Percentiles rank a stretch among this genome's conserved stretches.
Conservation (phyloP, 2,888 invertebrate genomes). For the Brassicogethes aeneus region DNA sequence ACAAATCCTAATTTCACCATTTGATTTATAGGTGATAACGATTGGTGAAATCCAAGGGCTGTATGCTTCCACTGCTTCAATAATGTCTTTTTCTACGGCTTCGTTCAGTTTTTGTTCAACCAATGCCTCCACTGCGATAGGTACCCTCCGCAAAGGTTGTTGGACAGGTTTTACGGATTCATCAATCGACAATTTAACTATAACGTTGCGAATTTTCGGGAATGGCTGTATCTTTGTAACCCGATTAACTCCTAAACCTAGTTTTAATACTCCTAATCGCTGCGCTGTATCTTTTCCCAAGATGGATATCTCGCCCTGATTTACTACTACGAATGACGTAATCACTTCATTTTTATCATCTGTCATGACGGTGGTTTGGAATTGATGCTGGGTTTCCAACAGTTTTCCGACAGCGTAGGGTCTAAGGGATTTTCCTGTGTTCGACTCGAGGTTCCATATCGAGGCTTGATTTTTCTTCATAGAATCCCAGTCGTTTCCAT, state of each 20-base stretch:
- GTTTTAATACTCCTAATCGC: not conserved
- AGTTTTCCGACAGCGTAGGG: no score
- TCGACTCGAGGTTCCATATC: no score
- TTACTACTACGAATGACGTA: not conserved
- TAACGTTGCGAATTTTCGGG: not conserved
- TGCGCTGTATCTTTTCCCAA: no score
- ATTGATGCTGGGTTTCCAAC: no score
- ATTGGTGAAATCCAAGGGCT: constrained; percentile 26
- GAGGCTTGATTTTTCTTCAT: no score
- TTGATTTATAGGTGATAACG: constrained; percentile 22
- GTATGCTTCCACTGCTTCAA: constrained; percentile 22
- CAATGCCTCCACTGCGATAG: constrained; percentile 9
- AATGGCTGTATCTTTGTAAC: not conserved
- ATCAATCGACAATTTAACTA: not conserved
- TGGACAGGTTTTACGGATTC: constrained; percentile 19
- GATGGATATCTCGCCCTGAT: not conserved
- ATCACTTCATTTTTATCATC: no score
- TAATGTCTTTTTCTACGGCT: constrained; percentile 17
- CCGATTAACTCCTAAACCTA: not conserved
- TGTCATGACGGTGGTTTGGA: no score
- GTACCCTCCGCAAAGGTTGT: constrained; percentile 15
- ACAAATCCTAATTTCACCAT: constrained; percentile 23
- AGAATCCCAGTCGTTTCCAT: not conserved
- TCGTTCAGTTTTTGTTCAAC: constrained; percentile 11
- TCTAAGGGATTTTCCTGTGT: not conserved